Conservation (phyloP, 2,113 vertebrate genomes). For the Alligator sinensis region DNA sequence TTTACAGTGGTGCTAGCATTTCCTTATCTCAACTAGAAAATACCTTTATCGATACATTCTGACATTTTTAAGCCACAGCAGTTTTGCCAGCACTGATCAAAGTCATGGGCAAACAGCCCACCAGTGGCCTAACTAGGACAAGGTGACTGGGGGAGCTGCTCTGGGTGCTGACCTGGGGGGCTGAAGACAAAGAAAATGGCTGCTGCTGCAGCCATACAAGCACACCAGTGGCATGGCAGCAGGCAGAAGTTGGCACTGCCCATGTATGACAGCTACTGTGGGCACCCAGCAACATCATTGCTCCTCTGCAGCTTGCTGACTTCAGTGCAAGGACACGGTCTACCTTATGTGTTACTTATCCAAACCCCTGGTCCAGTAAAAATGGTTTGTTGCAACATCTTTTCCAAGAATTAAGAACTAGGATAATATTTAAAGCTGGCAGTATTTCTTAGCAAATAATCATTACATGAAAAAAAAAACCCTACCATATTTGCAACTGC, state of each 20-base stretch:
- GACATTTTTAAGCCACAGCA: not conserved
- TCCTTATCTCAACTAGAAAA: not conserved
- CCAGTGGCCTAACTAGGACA: too few species aligned
- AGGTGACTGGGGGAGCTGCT: too few species aligned
- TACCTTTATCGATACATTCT: not conserved
- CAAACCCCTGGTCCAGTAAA: constrained; percentile 3
- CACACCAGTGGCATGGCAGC: too few species aligned
- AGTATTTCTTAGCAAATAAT: constrained; percentile 9
- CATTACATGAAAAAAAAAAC: not conserved
- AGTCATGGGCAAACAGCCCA: not conserved
- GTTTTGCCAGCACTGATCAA: not conserved
- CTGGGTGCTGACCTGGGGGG: too few species aligned
- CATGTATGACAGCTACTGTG: too few species aligned
- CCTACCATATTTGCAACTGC: not conserved
- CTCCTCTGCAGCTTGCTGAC: not conserved
- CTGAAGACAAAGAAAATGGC: too few species aligned
- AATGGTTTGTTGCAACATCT: not conserved
- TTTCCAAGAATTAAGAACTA: not conserved
- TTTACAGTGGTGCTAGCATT: not conserved
- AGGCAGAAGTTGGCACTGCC: too few species aligned
- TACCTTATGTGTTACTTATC: constrained; percentile 7
- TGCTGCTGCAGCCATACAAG: too few species aligned
- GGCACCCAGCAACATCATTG: too few species aligned
- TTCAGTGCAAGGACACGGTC: constrained; percentile 6
- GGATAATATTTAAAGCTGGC: constrained; percentile 18